Evolutionary conservation across 1,140 invertebrate genomes (phyloP), one percentile per base, ranked within the genome.

Genomic region (Papilio polytes): DNA sequence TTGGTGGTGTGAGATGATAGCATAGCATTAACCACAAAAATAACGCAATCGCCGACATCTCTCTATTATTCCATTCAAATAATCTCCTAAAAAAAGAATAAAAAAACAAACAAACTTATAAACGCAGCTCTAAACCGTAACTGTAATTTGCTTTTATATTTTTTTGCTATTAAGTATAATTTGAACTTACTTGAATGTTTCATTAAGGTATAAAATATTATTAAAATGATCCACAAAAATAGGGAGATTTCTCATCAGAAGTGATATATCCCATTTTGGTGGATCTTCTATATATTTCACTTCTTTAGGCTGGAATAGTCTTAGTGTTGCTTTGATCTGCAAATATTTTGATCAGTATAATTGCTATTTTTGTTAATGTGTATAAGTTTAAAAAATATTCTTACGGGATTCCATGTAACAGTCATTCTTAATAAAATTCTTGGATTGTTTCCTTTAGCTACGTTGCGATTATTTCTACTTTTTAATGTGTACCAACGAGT

Each of bases 41-140:
- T 80, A 99, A 97, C 1, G 98, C 98, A 53, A 97, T 95, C 66
- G 98, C 96, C 83, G 98, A 99, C 85, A 98, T 96, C 48, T 98
- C 93, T 82, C 97, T 97, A n/a, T 97, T 98, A 84, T 99, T 98
- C 99, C 99, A 99, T 91, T 99, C 98, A 88, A 99, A 98, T 92
- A 98, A 98, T 92, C 98, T 98, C 87, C 0, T 95, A 94, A 88
- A 84, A 82, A 51, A n/a, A 48, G 44, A 48, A 82, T 59, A 46
- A 78, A 81, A 31, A 63, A 22, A 22, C 22, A 22, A 22, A 22
- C 22, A 59, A 59, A 2, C 18, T 53, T 18, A 48, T n/a, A n/a
- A 53, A 22, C 22, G 22, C 3, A 13, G 59, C 26, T 56, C 2
- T n/a, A 56, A 41, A 41, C 0, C 20, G 9, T 63, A 6, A 2